Evolutionary conservation across 2,797 vertebrate species (phyloP), one percentile per base, ranked within the genome.

Genomic region (Tolypeutes matacus): DNA sequence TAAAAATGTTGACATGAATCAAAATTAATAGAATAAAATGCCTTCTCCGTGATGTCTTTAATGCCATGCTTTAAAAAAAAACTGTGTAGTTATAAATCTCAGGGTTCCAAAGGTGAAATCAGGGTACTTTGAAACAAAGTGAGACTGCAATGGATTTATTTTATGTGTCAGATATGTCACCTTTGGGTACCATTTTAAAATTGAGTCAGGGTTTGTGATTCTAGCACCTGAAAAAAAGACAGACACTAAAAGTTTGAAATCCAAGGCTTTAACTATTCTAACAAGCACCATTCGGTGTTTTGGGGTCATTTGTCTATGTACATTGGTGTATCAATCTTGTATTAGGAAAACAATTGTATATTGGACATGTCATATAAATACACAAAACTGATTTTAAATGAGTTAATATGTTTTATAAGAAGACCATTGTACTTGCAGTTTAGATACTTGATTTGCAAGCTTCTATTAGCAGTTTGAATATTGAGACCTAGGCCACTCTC

Each of bases 1-100:
- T 84, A 84, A 93, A 82, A 93, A 82, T 91, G 20, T 62, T 93
- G 46, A 69, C 31, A 25, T 89, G 65, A 82, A 53, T 25, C 65
- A 46, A 17, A 64, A 14, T 36, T 42, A 34, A 69, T 29, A 51
- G 13, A 56, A 81, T 13, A 76, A 73, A 88, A 42, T 4, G 5
- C 20, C 39, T 29, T 80, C 64, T 75, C 27, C 67, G 11, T 72
- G 34, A 27, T 76, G 34, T 34, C 42, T 51, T 82, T 51, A 87
- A 56, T 53, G 15, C 8, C 29, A 29, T 84, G 31, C 4, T 83
- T 88, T 31, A 77, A 60, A 69, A 60, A 69, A 60, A 78, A 56
- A 10, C 49, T 39, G 5, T 89, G 39, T 58, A 78, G 8, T 58
- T 56, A 29, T 75, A 36, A 62, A 76, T 67, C 29, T 72, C n/a